These are phyloP conservation scores for Nettapus auritus DNA, from an alignment of 2,113 vertebrate species.

Conservation along the genomic window DNA sequence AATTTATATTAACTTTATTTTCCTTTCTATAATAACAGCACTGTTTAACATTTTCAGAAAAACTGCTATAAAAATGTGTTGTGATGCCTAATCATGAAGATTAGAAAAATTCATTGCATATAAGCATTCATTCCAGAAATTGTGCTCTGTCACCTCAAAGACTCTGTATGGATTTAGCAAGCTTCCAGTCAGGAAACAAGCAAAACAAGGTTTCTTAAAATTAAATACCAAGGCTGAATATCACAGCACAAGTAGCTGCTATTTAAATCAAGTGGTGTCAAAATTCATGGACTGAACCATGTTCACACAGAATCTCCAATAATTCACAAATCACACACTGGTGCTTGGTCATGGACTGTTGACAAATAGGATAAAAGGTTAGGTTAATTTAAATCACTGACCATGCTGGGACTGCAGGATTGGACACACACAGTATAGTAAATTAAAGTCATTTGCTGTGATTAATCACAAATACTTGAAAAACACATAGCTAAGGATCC, in stretches of 20 bases:
- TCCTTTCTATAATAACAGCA: background rate
- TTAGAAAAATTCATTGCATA: background rate
- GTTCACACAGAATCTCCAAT: background rate
- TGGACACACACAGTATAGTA: background rate
- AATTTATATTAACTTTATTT: background rate
- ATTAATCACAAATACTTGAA: background rate
- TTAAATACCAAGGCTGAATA: background rate
- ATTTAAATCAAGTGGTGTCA: background rate
- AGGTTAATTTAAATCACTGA: background rate
- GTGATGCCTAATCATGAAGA: background rate
- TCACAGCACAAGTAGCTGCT: background rate
- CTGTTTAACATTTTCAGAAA: background rate
- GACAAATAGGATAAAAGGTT: conserved; percentile 4
- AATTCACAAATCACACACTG: conserved; percentile 22
- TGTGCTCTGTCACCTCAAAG: background rate
- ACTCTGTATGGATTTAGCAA: background rate
- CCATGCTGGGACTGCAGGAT: background rate
- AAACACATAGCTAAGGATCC: background rate
- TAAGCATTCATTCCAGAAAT: background rate
- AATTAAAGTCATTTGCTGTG: background rate
- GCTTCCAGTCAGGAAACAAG: background rate
- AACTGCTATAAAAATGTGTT: background rate
- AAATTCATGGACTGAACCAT: background rate
- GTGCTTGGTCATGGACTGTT: background rate
- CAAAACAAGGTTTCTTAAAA: background rate